Base-by-base conservation (phyloP, 2,797 vertebrate species). In the Oreortyx pictus region DNA sequence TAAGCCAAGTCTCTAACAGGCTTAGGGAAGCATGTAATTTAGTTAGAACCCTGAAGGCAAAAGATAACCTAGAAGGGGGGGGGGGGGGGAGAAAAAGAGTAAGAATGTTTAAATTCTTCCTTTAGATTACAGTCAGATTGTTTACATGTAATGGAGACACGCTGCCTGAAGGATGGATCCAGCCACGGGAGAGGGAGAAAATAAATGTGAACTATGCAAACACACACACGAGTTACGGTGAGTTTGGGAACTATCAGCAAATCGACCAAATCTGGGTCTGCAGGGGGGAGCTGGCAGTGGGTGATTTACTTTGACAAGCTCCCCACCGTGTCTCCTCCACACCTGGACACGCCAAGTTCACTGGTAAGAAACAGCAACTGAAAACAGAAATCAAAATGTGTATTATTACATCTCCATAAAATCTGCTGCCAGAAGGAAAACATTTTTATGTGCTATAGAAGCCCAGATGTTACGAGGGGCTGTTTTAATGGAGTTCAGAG, bases 341-440 rank as follows among this genome's bases (percentile, higher is more conserved):
- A 96, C 95, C 96, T 94, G 96, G 90, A 22, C 52, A 52, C 82
- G 62, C 93, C 50, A 33, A 76, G 87, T 77, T 60, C 44, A 5
- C 20, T 12, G 89, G 80, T 64, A 90, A 73, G 29, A 20, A 79
- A 57, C 78, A 67, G 70, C 74, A 85, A 79, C 92, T 93, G 95
- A 89, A 96, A 95, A 95, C 0, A 95, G 89, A 81, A 75, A n/a
- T 10, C 35, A 94, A 87, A 74, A 87, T 2, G 35, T 73, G 4
- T 93, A 79, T 96, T 96, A 95, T 94, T 97, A 95, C 94, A 90
- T 89, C 77, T 87, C 95, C 79, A 93, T 96, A 97, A 95, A 96
- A 95, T 64, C 14, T 33, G 94, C 95, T 96, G 96, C 94, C 97
- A 97, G 94, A 90, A 95, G 88, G 78, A 93, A 96, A 97, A 96